Conservation (phyloP, 2,113 vertebrate species). For the Pampusana beccarii region DNA sequence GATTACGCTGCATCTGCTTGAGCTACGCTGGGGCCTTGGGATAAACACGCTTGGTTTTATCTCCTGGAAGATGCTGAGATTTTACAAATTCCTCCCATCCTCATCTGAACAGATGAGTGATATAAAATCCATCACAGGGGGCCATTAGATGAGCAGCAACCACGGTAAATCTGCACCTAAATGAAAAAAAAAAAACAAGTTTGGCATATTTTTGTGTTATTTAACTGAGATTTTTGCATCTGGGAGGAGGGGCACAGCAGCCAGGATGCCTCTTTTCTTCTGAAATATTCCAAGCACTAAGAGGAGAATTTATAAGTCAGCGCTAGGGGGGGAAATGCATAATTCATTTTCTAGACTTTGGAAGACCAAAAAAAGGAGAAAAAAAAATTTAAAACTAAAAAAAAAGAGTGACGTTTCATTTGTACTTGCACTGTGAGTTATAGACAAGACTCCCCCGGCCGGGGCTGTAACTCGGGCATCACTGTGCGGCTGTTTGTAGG, state of each 20-base stretch:
- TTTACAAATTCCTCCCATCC: background rate
- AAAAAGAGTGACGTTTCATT: background rate
- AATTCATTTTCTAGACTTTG: background rate
- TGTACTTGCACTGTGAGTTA: background rate
- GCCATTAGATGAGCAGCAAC: background rate
- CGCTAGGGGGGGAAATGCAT: background rate
- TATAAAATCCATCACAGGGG: background rate
- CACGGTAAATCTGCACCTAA: background rate
- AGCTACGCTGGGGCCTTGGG: background rate
- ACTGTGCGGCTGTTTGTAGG: no score
- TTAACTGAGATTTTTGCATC: background rate
- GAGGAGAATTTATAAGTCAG: background rate
- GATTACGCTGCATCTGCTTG: background rate
- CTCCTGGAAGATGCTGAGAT: background rate
- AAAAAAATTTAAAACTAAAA: no score
- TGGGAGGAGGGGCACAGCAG: background rate
- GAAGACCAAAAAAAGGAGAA: background rate
- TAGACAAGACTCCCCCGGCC: fast-evolving
- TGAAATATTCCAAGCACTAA: background rate
- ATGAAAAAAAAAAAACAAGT: background rate
- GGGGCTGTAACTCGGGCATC: background rate
- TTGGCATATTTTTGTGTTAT: background rate
- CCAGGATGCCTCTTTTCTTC: background rate
- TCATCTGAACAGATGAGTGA: background rate
- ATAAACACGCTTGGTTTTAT: background rate